These are phyloP conservation scores for Aurelia coerulea DNA, from an alignment of 30 jellyfish, hydroid and myxozoan species.

Conservation along the genomic window DNA sequence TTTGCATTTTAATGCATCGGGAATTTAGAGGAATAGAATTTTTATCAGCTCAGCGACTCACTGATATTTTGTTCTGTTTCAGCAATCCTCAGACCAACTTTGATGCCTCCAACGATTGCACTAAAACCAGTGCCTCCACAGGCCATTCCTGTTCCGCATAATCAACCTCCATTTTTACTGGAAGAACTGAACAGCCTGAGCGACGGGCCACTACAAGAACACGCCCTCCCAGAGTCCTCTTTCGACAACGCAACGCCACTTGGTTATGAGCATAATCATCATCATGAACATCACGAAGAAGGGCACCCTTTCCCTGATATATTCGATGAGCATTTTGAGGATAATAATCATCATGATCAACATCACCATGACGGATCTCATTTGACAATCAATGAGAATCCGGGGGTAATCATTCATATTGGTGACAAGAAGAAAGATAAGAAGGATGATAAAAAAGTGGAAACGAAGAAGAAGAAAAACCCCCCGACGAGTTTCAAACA, in stretches of 20 bases:
- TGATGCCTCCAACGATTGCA: slow-evolving; percentile 76
- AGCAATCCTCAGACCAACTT: slow-evolving; percentile 82
- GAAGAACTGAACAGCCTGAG: slow-evolving; percentile 59
- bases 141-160: slow-evolving; percentile 90
- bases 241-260: slow-evolving; percentile 29
- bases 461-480: slow-evolving; percentile 35
- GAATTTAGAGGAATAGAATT: too few relatives aligned
- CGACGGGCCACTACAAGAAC: slow-evolving; percentile 59
- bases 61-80: background rate
- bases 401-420: slow-evolving; percentile 45
- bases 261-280: background rate
- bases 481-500: slow-evolving; percentile 59
- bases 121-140: slow-evolving; percentile 88
- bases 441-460: slow-evolving; percentile 24
- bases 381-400: slow-evolving; percentile 26
- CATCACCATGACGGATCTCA: slow-evolving; percentile 30
- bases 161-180: slow-evolving; percentile 66
- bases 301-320: slow-evolving; percentile 51
- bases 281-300: slow-evolving; percentile 30
- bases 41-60: too few relatives aligned
- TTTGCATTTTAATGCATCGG: too few relatives aligned
- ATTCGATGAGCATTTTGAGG: slow-evolving; percentile 29
- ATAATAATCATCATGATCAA: slow-evolving; percentile 20
- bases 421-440: slow-evolving; percentile 57
- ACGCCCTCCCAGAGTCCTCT: slow-evolving; percentile 43